These are phyloP conservation scores for Machimus atricapillus DNA, from an alignment of 2,888 invertebrate genomes.

Conservation along the genomic window DNA sequence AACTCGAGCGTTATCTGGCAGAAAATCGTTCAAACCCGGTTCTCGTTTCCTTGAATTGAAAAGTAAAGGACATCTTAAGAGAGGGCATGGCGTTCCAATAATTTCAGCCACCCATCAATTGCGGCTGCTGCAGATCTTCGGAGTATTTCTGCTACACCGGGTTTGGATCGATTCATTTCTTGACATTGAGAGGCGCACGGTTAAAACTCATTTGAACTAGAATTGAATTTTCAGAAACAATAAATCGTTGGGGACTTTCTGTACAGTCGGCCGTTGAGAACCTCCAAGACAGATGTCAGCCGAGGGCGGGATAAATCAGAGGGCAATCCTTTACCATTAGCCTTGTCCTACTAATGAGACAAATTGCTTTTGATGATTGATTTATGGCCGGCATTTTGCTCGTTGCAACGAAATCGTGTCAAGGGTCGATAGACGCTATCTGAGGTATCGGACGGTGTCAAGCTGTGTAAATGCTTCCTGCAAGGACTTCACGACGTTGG, in stretches of 20 bases:
- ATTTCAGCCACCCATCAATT: not conserved
- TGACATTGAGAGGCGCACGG: not conserved
- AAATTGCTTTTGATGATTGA: constrained; percentile 36
- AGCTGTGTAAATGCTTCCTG: not conserved
- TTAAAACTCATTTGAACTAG: not conserved
- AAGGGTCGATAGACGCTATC: constrained; percentile 25
- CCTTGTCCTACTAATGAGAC: constrained; percentile 31
- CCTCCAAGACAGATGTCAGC: not conserved
- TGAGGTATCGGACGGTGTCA: not conserved
- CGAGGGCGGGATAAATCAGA: constrained; percentile 1
- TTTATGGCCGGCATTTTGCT: constrained; percentile 6
- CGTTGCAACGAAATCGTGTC: constrained; percentile 17
- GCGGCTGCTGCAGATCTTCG: not conserved
- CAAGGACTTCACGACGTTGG: not conserved
- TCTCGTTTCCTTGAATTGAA: not conserved
- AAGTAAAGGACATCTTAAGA: not conserved
- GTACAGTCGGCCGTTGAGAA: not conserved
- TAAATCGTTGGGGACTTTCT: not conserved
- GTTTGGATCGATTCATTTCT: not conserved
- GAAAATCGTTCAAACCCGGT: not conserved
- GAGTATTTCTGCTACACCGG: not conserved
- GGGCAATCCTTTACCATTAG: constrained; percentile 30
- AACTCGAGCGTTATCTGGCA: not conserved
- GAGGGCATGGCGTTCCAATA: not conserved
- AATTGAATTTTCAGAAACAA: constrained; percentile 1